Evolutionary conservation across 2,888 invertebrate genomes (phyloP).

Genomic region (Troides helena): DNA sequence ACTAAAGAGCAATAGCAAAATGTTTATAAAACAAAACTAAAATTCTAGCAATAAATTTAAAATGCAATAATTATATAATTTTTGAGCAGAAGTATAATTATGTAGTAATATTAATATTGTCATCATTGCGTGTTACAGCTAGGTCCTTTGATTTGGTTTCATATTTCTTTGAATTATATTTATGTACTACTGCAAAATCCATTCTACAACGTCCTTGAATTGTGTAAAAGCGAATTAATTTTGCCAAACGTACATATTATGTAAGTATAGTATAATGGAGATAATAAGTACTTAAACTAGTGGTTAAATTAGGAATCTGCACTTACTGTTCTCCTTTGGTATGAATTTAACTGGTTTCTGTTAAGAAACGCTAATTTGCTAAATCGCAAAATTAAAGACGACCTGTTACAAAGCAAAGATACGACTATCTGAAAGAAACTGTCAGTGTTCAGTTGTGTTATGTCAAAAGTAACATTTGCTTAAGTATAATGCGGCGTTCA

Average conservation of each 20-base stretch:
- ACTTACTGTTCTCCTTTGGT: constrained; percentile 18
- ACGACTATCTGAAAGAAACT: constrained; percentile 5
- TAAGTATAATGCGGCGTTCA: background rate
- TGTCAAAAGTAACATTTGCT: background rate
- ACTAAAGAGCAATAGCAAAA: no score
- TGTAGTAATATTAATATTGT: no score
- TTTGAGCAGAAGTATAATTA: no score
- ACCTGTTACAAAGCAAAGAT: background rate
- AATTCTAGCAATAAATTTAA: no score
- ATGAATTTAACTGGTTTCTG: constrained; percentile 7
- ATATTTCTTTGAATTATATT: background rate
- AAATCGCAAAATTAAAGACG: constrained; percentile 10
- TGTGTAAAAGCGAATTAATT: constrained; percentile 6
- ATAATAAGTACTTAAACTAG: background rate
- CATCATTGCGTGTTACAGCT: no score
- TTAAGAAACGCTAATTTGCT: constrained; percentile 13
- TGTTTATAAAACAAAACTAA: no score
- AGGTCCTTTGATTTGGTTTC: no score
- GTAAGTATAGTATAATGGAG: constrained; percentile 13
- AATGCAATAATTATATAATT: no score
- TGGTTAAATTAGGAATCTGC: background rate
- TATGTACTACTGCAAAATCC: constrained; percentile 31
- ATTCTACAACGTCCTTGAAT: constrained; percentile 40
- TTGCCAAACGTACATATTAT: constrained; percentile 12
- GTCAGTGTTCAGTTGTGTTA: constrained; percentile 1